Conservation (phyloP, 2,888 invertebrate species). For the Heliconius aoede region DNA sequence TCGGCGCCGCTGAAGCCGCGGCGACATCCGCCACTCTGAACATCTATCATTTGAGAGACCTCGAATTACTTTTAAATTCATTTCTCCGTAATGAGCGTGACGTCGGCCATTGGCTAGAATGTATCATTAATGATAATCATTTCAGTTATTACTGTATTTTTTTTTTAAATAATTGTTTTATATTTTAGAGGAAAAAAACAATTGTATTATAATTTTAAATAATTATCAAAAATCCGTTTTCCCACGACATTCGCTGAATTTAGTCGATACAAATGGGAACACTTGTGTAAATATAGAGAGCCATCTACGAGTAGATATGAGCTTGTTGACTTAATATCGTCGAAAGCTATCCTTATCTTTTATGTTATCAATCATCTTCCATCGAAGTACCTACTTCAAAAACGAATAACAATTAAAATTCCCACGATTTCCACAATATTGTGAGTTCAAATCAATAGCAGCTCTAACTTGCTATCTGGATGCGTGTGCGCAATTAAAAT, state of each 20-base stretch:
- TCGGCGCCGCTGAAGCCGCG: constrained; percentile 72
- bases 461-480: constrained; percentile 75
- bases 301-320: constrained; percentile 8
- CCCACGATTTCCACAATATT: constrained; percentile 73
- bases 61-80: constrained; percentile 81
- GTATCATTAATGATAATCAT: constrained; percentile 82
- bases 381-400: constrained; percentile 51
- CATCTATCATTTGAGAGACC: constrained; percentile 81
- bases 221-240: not conserved
- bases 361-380: constrained; percentile 49
- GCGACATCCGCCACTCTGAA: constrained; percentile 78
- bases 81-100: constrained; percentile 79
- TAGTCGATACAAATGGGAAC: not conserved
- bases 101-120: constrained; percentile 74
- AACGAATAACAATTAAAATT: constrained; percentile 76
- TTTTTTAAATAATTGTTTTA: constrained; percentile 41
- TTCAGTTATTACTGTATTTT: constrained; percentile 69
- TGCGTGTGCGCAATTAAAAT: constrained; percentile 84
- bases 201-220: too few relatives aligned
- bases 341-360: constrained; percentile 39
- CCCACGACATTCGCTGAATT: not conserved
- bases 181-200: not conserved
- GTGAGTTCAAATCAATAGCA: constrained; percentile 69
- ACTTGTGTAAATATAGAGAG: constrained; percentile 9
- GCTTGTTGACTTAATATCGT: constrained; percentile 12